Conservation (phyloP, 2,888 invertebrate species). For the Augochlorella aurata region DNA sequence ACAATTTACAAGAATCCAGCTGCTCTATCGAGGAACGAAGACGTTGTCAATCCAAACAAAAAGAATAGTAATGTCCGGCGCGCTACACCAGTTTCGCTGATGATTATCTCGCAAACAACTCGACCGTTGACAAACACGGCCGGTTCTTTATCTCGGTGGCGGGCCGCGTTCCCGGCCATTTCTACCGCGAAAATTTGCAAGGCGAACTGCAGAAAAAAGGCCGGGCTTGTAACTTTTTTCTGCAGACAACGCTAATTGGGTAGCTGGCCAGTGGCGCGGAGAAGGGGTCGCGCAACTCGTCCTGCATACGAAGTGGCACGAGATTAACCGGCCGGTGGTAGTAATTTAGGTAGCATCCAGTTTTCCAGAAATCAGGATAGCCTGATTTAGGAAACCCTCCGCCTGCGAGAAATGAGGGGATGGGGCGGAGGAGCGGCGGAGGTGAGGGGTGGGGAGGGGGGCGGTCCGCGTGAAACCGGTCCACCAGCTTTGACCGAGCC, state of each 20-base stretch:
- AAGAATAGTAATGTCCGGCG: too few species aligned
- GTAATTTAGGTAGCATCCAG: conserved; percentile 51
- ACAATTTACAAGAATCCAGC: too few species aligned
- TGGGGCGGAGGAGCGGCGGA: neutral
- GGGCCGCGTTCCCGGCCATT: conserved; percentile 11
- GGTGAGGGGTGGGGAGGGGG: neutral
- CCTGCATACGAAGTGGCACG: conserved; percentile 52
- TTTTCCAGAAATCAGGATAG: conserved; percentile 43
- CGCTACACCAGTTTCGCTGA: neutral
- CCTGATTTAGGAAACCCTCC: conserved; percentile 39
- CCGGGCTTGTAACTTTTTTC: conserved; percentile 34
- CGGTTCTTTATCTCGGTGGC: conserved; percentile 43
- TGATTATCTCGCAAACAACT: conserved; percentile 44
- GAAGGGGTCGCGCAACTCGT: conserved; percentile 37
- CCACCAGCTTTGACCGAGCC: neutral
- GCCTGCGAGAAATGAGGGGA: too few species aligned
- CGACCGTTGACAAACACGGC: conserved; percentile 43
- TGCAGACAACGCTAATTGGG: conserved; percentile 63
- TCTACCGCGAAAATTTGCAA: conserved; percentile 57
- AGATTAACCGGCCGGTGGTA: conserved; percentile 49
- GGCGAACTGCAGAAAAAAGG: conserved; percentile 39
- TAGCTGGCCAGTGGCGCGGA: conserved; percentile 37
- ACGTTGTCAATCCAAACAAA: too few species aligned
- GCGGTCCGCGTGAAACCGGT: neutral
- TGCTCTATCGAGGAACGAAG: too few species aligned